phyloP scores from a whole-genome alignment of 2,113 vertebrate genomes.

The Oreochromis spilurus region DNA sequence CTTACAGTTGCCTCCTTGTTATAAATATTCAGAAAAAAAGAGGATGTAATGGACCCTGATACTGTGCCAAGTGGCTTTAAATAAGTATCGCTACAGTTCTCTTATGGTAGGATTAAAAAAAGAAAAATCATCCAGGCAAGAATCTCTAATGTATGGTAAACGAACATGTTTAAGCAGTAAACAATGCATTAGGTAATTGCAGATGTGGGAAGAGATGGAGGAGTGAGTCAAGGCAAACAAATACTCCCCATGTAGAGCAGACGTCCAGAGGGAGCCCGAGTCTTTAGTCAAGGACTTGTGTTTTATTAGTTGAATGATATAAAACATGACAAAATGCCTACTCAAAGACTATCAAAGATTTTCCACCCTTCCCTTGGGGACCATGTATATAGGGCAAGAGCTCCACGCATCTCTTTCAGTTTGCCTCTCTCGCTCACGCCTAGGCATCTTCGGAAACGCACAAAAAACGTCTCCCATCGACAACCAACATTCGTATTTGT shows the following conservation, averaged over 20 bases:
- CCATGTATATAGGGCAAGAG: constrained; percentile 68
- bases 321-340: constrained; percentile 76
- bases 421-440: constrained; percentile 3
- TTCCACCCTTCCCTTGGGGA: constrained; percentile 61
- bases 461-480: background rate
- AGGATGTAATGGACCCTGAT: background rate
- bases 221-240: constrained; percentile 53
- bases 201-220: constrained; percentile 21
- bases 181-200: constrained; percentile 37
- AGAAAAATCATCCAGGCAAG: background rate
- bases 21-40: background rate
- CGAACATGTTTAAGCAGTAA: constrained; percentile 32
- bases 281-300: constrained; percentile 67
- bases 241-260: constrained; percentile 55
- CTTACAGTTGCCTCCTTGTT: background rate
- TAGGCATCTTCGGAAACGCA: background rate
- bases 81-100: background rate
- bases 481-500: background rate
- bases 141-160: background rate
- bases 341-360: constrained; percentile 70
- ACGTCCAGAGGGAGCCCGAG: constrained; percentile 63
- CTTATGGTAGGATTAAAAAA: background rate
- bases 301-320: constrained; percentile 75
- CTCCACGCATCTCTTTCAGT: constrained; percentile 28
- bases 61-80: background rate